These are phyloP conservation scores for Myanophis thanlyinensis DNA, from an alignment of 2,113 vertebrate species.

Conservation along the genomic window DNA sequence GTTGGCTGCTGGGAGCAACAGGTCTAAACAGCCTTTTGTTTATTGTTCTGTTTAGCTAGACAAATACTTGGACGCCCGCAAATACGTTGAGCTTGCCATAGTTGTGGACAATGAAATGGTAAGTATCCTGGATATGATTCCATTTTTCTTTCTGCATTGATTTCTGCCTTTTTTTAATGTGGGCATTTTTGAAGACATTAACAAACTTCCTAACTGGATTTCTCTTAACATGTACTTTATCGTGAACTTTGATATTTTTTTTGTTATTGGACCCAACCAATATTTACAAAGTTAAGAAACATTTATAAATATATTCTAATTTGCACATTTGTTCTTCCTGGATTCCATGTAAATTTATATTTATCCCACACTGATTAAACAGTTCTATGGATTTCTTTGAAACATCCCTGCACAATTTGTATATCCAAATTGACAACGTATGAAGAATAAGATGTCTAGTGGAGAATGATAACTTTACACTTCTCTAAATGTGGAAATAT, in stretches of 20 bases:
- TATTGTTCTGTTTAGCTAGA: slow-evolving; percentile 55
- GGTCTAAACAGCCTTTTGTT: neutral
- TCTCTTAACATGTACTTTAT: too few relatives aligned
- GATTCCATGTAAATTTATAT: neutral
- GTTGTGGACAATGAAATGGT: slow-evolving; percentile 73
- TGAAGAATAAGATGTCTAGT: neutral
- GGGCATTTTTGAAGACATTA: too few relatives aligned
- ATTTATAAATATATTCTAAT: too few relatives aligned
- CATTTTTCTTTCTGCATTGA: too few relatives aligned
- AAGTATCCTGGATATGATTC: slow-evolving; percentile 31
- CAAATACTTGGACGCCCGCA: slow-evolving; percentile 50
- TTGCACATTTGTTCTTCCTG: too few relatives aligned
- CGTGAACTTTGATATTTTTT: too few relatives aligned
- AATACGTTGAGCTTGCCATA: slow-evolving; percentile 70
- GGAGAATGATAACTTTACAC: too few relatives aligned
- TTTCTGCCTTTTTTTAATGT: too few relatives aligned
- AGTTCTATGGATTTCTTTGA: neutral
- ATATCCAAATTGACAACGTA: neutral
- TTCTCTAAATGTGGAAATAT: too few relatives aligned
- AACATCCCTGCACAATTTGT: neutral
- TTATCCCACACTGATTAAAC: neutral
- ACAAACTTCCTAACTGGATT: too few relatives aligned
- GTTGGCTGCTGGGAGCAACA: neutral
- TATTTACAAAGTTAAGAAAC: too few relatives aligned
- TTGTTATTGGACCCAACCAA: too few relatives aligned